Conservation (phyloP, 2,113 vertebrate species). For the Stegastes partitus region DNA sequence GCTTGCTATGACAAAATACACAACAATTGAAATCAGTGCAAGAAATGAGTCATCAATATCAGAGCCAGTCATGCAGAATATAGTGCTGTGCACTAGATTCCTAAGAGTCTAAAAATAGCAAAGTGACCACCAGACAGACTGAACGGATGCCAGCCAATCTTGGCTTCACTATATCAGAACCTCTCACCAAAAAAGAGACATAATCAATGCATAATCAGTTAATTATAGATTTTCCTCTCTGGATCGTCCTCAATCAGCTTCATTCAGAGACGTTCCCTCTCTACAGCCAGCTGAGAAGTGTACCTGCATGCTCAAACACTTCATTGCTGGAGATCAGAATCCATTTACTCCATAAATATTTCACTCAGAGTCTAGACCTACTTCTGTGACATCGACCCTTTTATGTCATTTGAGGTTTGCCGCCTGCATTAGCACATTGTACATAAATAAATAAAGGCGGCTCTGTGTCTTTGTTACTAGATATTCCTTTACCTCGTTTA, state of each 20-base stretch:
- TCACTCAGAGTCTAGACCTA: slow-evolving; percentile 29
- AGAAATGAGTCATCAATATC: slow-evolving; percentile 74
- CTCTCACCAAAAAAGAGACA: slow-evolving; percentile 58
- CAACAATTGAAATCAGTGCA: slow-evolving; percentile 47
- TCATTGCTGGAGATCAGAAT: slow-evolving; percentile 19
- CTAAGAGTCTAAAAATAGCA: slow-evolving; percentile 73
- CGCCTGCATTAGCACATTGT: slow-evolving; percentile 18
- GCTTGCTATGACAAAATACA: slow-evolving; percentile 56
- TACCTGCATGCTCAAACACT: slow-evolving; percentile 5
- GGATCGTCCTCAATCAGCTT: slow-evolving; percentile 41
- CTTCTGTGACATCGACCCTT: slow-evolving; percentile 39
- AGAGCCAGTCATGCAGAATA: slow-evolving; percentile 52
- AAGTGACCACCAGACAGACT: slow-evolving; percentile 65
- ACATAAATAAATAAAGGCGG: slow-evolving; percentile 63
- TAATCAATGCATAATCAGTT: slow-evolving; percentile 61
- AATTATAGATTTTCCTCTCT: slow-evolving; percentile 58
- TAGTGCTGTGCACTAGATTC: slow-evolving; percentile 56
- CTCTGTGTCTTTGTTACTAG: slow-evolving; percentile 43
- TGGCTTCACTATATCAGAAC: slow-evolving; percentile 50
- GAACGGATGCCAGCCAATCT: slow-evolving; percentile 66
- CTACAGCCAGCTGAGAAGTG: slow-evolving; percentile 9
- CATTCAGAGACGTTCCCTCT: slow-evolving; percentile 44
- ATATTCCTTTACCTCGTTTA: slow-evolving; percentile 90
- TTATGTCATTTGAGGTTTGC: slow-evolving; percentile 39
- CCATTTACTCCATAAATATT: slow-evolving; percentile 62